Evolutionary conservation across 2,797 vertebrate species (phyloP).

Genomic region (Sciurus vulgaris): DNA sequence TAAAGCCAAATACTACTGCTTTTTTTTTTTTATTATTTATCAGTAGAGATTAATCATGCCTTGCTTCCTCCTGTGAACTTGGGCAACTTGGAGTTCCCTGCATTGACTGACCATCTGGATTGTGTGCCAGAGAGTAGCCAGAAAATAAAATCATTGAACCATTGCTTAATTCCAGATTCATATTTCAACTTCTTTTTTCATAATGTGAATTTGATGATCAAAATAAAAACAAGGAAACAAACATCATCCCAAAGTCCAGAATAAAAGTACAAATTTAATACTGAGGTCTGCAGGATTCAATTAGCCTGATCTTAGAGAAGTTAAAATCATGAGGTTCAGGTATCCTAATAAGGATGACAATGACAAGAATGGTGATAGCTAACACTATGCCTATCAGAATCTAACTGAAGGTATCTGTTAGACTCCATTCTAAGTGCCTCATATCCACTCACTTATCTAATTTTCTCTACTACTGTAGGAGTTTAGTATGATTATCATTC

Average conservation of each 20-base stretch:
- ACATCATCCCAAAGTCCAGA: not conserved
- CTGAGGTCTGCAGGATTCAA: not conserved
- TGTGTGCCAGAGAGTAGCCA: not conserved
- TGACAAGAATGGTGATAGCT: too few relatives aligned
- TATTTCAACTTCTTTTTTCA: not conserved
- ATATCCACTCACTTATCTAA: not conserved
- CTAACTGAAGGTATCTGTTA: not conserved
- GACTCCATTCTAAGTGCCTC: not conserved
- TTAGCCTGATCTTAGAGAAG: not conserved
- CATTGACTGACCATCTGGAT: not conserved
- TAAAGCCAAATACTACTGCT: not conserved
- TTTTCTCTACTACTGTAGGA: not conserved
- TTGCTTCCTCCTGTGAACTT: not conserved
- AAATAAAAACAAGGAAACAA: not conserved
- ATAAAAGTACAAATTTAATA: not conserved
- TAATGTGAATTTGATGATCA: not conserved
- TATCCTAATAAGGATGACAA: not conserved
- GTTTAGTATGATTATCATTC: not conserved
- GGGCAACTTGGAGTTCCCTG: not conserved
- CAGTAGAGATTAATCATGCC: not conserved
- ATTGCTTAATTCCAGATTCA: not conserved
- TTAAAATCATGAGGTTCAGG: not conserved
- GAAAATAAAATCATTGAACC: not conserved
- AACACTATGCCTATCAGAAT: too few relatives aligned
- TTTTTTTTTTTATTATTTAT: not conserved